These are phyloP conservation scores for Leptocoma aspasia DNA, from an alignment of 2,113 vertebrate species.

Conservation along the genomic window DNA sequence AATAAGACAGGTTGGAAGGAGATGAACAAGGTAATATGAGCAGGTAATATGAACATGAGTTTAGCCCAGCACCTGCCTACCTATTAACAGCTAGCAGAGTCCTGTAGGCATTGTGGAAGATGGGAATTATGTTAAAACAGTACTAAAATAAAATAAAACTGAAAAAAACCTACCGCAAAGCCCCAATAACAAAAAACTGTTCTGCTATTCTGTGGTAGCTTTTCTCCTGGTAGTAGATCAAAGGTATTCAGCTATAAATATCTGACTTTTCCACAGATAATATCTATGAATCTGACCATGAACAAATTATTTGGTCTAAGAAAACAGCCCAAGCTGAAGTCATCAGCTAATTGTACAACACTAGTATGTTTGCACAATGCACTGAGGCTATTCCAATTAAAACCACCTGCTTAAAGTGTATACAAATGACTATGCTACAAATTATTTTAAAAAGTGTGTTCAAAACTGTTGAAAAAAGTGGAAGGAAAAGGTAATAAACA, in stretches of 20 bases:
- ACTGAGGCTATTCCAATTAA: neutral
- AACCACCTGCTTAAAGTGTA: neutral
- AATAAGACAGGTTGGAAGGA: constrained; percentile 27
- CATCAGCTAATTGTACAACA: neutral
- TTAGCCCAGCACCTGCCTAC: constrained; percentile 43
- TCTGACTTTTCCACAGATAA: neutral
- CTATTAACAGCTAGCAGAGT: constrained; percentile 12
- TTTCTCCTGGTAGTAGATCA: neutral
- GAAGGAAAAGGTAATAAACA: neutral
- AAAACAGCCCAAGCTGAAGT: neutral
- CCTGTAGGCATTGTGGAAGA: neutral
- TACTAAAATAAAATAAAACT: neutral
- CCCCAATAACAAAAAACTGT: neutral
- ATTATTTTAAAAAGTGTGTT: neutral
- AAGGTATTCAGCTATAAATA: neutral
- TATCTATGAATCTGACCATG: neutral
- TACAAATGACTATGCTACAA: neutral
- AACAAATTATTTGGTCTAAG: neutral
- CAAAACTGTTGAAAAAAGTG: neutral
- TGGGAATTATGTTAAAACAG: neutral
- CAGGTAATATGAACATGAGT: neutral
- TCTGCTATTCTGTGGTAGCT: neutral
- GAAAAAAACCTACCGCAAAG: neutral
- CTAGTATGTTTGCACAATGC: neutral
- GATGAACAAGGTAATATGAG: constrained; percentile 42